Evolutionary conservation across 37 sponge, comb jelly and placozoan species (phyloP), one percentile per base, ranked within the genome.

Genomic region (Chondrosia reniformis): DNA sequence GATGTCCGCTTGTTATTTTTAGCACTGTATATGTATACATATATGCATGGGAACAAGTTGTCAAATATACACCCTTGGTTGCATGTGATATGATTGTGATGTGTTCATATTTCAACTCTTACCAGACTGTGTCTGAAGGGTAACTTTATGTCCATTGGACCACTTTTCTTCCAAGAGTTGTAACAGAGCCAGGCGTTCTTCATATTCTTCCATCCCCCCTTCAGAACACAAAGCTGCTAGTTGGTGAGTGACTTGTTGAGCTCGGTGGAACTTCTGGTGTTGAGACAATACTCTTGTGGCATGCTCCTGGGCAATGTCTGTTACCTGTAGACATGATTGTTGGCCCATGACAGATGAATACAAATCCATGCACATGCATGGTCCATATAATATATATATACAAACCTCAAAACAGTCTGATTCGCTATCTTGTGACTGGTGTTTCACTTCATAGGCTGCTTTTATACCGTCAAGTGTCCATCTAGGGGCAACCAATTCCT

Each of bases 261-360:
- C 58, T 56, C 7, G 3, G 58, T 56, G 58, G 31, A 82, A 87
- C 79, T 87, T 87, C 56, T 87, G 43, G 57, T 87, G 88, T 44
- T 87, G 88, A 44, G 58, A 56, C 58, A 56, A 56, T 6, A 56
- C 58, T 6, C 7, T 2, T 2, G 3, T 56, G 58, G 58, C 7
- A 56, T 56, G 58, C 58, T 56, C 58, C 7, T 56, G 58, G 58
- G 58, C 8, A 6, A 56, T 6, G 7, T 2, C 7, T 3, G 58
- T 56, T 56, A 56, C 58, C 58, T 56, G 58, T 6, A 56, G 3
- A 56, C 7, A 56, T 56, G 58, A 56, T 6, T 56, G 58, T n/a
- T n/a, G n/a, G n/a, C n/a, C n/a, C n/a, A n/a, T n/a, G n/a, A n/a
- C n/a, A n/a, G n/a, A n/a, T n/a, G n/a, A n/a, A n/a, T n/a, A n/a